Conservation (phyloP, 1,140 invertebrate genomes). For the Brachionus koreanus region DNA sequence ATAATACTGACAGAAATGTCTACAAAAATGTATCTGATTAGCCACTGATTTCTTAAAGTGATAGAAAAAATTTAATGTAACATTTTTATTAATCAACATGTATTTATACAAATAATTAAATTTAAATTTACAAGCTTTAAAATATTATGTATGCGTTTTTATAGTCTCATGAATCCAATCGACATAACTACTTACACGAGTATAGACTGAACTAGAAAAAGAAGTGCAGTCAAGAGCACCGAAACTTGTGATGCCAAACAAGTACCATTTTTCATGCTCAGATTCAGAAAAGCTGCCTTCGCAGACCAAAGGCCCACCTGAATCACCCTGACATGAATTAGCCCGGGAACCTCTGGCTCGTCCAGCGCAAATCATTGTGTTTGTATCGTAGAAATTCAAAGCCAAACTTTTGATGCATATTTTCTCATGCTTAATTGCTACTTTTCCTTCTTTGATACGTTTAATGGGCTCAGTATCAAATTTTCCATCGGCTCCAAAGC, state of each 20-base stretch:
- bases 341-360: conserved; percentile 3
- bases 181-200: conserved; percentile 36
- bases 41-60: background rate
- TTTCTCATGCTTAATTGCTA: conserved; percentile 29
- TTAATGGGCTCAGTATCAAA: background rate
- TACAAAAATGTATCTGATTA: too few relatives aligned
- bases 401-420: conserved; percentile 20
- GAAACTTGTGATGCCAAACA: conserved; percentile 42
- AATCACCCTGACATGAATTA: conserved; percentile 36
- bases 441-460: conserved; percentile 35
- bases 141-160: background rate
- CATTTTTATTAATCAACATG: background rate
- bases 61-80: background rate
- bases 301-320: conserved; percentile 22
- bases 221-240: conserved; percentile 38
- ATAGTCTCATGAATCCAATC: conserved; percentile 33
- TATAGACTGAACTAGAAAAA: conserved; percentile 32
- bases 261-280: conserved; percentile 15
- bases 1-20: too few relatives aligned
- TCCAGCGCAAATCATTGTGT: conserved; percentile 36
- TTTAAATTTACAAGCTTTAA: background rate
- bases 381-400: background rate
- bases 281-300: conserved; percentile 24
- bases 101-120: background rate
- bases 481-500: conserved; percentile 13